Conservation (phyloP, 2,888 invertebrate genomes). For the Drosophila phalerata region DNA sequence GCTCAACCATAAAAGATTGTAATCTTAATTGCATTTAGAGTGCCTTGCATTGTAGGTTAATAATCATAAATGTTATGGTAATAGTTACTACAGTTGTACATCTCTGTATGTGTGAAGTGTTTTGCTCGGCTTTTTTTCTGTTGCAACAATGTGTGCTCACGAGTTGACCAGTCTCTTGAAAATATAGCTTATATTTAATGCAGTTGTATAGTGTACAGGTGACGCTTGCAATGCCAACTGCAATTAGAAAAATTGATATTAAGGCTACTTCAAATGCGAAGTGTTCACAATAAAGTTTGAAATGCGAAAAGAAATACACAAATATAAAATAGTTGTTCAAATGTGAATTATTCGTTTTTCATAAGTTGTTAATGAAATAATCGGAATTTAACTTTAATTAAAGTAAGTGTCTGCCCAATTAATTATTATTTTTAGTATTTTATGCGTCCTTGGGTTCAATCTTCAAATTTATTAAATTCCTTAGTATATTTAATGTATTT, state of each 20-base stretch:
- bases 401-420: neutral
- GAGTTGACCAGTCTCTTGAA: slow-evolving; percentile 26
- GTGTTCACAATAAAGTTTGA: neutral
- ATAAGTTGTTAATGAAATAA: neutral
- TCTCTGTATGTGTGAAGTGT: slow-evolving; percentile 40
- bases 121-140: slow-evolving; percentile 33
- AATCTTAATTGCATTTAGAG: slow-evolving; percentile 81
- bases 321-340: neutral
- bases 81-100: slow-evolving; percentile 55
- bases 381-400: neutral
- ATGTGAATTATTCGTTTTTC: neutral
- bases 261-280: slow-evolving; percentile 11
- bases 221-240: slow-evolving; percentile 26
- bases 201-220: slow-evolving; percentile 28
- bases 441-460: neutral
- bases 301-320: neutral
- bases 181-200: slow-evolving; percentile 50
- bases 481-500: neutral
- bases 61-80: slow-evolving; percentile 81
- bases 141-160: slow-evolving; percentile 51
- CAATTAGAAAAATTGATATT: slow-evolving; percentile 62
- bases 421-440: neutral
- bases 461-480: neutral
- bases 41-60: slow-evolving; percentile 82
- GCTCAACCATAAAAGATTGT: slow-evolving; percentile 74